Base-by-base conservation (phyloP, 2,888 invertebrate species). In the Aphidoletes aphidimyza region DNA sequence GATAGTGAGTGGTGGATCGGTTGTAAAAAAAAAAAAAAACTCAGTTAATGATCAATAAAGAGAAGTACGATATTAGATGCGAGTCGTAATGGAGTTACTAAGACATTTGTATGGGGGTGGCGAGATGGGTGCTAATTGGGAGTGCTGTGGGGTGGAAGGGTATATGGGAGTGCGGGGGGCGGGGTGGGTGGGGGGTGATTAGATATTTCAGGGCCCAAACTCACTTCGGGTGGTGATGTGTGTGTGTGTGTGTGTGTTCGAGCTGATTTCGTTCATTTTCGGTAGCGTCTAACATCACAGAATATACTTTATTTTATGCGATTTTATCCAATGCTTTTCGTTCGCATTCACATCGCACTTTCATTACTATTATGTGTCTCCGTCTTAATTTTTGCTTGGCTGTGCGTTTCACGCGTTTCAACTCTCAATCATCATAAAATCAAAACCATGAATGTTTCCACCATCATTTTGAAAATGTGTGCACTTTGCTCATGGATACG, bases 361-460 rank as follows among this genome's bases (percentile, higher is more conserved):
- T 54, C 54, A 54, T n/a, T 54, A 22, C 22, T 54, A 22, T 54
- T 54, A 22, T 54, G n/a, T 54, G 54, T 54, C 34, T n/a, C 69
- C 17, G 69, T 34, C 30, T 69, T 69, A 69, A 69, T 69, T 69
- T 69, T 69, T 30, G 69, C 69, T 69, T 69, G 69, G 17, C 69
- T 69, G 34, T 69, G 69, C 30, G 69, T 69, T 69, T 69, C 34
- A 69, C 11, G 30, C 69, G 17, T 69, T 69, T 69, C 34, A 69
- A 69, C 30, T 69, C 69, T 69, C 69, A 69, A 69, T 69, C 69
- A 69, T 69, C 69, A 69, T 69, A 69, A 30, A 30, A 69, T 30
- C 69, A 34, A 54, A 54, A 54, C 54, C 54, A 54, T 54, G 54
- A 54, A 54, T 54, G 54, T 54, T 54, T 22, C n/a, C 9, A 22